phyloP scores from a whole-genome alignment of 2,113 vertebrate genomes.

The Oriolus oriolus region DNA sequence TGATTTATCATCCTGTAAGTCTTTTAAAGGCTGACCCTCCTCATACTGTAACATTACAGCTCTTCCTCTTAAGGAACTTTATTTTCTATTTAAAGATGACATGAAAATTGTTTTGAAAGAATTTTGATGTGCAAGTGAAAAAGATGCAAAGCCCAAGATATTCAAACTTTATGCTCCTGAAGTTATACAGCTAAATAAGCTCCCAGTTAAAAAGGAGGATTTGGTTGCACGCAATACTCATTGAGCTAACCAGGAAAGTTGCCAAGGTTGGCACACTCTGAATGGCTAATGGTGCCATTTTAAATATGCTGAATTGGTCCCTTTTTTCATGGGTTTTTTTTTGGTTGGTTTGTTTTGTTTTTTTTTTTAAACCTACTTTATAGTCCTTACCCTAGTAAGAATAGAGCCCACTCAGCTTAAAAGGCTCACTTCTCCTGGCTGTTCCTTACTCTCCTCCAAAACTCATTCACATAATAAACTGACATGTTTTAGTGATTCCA shows the following conservation, averaged over 20 bases:
- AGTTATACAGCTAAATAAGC: neutral
- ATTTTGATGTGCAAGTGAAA: neutral
- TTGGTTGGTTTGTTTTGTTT: neutral
- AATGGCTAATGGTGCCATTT: slow-evolving; percentile 23
- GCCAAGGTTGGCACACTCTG: slow-evolving; percentile 14
- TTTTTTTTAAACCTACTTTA: neutral
- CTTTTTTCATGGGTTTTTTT: neutral
- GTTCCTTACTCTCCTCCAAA: neutral
- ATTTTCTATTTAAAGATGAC: neutral
- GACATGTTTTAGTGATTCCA: neutral
- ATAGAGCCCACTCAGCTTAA: neutral
- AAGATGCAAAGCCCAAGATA: neutral
- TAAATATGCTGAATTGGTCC: neutral
- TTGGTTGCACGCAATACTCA: neutral
- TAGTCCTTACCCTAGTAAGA: neutral
- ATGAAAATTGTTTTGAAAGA: neutral
- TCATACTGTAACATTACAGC: neutral
- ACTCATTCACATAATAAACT: neutral
- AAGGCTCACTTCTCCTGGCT: neutral
- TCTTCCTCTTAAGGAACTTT: neutral
- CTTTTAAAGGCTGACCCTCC: neutral
- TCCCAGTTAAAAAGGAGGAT: neutral
- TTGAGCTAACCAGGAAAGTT: slow-evolving; percentile 9
- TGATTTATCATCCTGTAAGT: neutral
- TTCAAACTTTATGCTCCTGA: neutral